phyloP scores from a whole-genome alignment of 2,888 invertebrate genomes.

The Ectemnius lituratus region DNA sequence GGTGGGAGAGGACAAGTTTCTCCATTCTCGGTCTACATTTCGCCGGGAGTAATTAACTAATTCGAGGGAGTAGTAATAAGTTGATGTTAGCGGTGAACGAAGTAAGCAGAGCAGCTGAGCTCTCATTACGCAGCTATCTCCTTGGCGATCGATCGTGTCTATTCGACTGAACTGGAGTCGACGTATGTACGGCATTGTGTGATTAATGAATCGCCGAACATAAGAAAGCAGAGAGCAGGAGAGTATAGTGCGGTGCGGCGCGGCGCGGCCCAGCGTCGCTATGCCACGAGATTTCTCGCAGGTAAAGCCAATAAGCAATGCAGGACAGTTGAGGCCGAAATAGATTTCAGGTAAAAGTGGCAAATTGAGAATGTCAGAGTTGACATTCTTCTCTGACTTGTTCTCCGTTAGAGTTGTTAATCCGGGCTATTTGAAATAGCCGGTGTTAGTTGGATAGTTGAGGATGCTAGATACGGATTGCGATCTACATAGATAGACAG shows the following conservation, averaged over 20 bases:
- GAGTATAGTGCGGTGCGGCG: neutral
- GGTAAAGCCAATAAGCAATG: too few species aligned
- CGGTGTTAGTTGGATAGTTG: too few species aligned
- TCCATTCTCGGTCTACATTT: too few species aligned
- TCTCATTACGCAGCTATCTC: slow-evolving; percentile 75
- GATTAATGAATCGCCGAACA: slow-evolving; percentile 71
- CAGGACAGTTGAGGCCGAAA: too few species aligned
- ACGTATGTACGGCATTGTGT: slow-evolving; percentile 61
- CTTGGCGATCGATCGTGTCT: slow-evolving; percentile 70
- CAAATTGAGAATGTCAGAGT: too few species aligned
- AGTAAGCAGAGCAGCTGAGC: slow-evolving; percentile 50
- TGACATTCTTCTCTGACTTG: too few species aligned
- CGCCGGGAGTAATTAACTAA: slow-evolving; percentile 23
- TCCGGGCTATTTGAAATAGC: too few species aligned
- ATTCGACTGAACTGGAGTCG: slow-evolving; percentile 46
- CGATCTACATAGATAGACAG: too few species aligned
- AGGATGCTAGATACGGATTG: too few species aligned
- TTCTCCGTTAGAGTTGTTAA: too few species aligned
- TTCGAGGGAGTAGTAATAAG: slow-evolving; percentile 52
- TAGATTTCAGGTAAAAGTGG: too few species aligned
- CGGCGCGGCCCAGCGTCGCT: slow-evolving; percentile 4
- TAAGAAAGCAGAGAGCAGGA: slow-evolving; percentile 51
- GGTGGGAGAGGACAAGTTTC: too few species aligned
- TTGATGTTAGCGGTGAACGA: slow-evolving; percentile 46
- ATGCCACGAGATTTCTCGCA: slow-evolving; percentile 25